Conservation (phyloP, 1,140 invertebrate species). For the Asbolus verrucosus region DNA sequence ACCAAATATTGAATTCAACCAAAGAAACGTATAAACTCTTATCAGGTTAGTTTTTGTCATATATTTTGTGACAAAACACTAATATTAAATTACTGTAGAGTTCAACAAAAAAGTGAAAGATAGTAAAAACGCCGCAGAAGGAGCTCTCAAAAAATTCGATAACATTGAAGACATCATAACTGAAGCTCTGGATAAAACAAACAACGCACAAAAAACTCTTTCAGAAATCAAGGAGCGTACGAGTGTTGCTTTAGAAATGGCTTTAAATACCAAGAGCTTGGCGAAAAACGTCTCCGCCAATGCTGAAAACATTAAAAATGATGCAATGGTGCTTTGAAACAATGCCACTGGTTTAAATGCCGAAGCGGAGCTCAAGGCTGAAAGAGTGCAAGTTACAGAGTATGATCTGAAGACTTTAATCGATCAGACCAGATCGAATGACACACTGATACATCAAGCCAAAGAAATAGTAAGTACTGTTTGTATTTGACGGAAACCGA, state of each 20-base stretch:
- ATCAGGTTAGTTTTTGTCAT: constrained; percentile 72
- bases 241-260: constrained; percentile 78
- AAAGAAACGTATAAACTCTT: constrained; percentile 87
- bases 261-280: constrained; percentile 78
- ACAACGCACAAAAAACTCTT: constrained; percentile 79
- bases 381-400: constrained; percentile 78
- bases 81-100: constrained; percentile 68
- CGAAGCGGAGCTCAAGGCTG: constrained; percentile 80
- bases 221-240: constrained; percentile 83
- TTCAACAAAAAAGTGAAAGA: constrained; percentile 91
- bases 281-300: constrained; percentile 80
- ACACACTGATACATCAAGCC: constrained; percentile 79
- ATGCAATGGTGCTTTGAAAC: constrained; percentile 81
- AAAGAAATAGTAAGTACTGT: constrained; percentile 69
- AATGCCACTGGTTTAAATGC: constrained; percentile 80
- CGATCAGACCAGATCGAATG: constrained; percentile 79
- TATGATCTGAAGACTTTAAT: constrained; percentile 78
- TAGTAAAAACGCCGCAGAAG: constrained; percentile 76
- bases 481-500: neutral
- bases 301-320: constrained; percentile 80
- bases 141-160: constrained; percentile 72
- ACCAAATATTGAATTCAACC: constrained; percentile 88
- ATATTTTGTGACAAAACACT: constrained; percentile 19
- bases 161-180: constrained; percentile 69
- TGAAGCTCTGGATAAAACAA: constrained; percentile 72